A percentile compares a stretch with the other conserved stretches of the same genome.
These are phyloP conservation scores for Eupithecia tripunctaria DNA, from an alignment of 2,888 invertebrate genomes.

Conservation along the genomic window DNA sequence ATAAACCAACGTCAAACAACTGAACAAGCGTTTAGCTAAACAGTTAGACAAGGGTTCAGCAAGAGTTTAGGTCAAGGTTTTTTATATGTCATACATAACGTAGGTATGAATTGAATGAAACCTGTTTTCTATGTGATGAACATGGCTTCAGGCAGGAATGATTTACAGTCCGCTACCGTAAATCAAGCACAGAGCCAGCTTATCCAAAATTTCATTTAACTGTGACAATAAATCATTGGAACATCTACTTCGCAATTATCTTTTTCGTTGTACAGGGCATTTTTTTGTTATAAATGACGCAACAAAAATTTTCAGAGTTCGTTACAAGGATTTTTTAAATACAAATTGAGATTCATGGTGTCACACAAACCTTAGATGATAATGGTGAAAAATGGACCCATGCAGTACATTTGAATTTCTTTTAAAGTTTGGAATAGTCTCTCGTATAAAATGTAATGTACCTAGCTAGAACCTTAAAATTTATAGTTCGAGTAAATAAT, in stretches of 20 bases:
- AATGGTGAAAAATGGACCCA: neutral
- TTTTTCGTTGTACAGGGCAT: constrained; percentile 9
- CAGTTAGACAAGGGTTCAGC: no score
- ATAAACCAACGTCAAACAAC: no score
- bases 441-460: no score
- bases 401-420: neutral
- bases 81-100: neutral
- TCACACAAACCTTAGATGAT: neutral
- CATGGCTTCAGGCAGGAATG: constrained; percentile 28
- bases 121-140: constrained; percentile 15
- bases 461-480: no score
- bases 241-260: constrained; percentile 19
- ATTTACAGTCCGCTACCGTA: constrained; percentile 38
- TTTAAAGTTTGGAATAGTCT: neutral
- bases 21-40: no score
- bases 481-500: no score
- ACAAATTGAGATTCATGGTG: neutral
- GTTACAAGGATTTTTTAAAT: neutral
- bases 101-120: neutral
- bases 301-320: neutral
- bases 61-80: neutral
- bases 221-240: constrained; percentile 42
- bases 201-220: constrained; percentile 46
- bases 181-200: constrained; percentile 41
- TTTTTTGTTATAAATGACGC: neutral